These are phyloP conservation scores for Adelognathus sp. DNA, from an alignment of 2,888 invertebrate species.

Conservation along the genomic window DNA sequence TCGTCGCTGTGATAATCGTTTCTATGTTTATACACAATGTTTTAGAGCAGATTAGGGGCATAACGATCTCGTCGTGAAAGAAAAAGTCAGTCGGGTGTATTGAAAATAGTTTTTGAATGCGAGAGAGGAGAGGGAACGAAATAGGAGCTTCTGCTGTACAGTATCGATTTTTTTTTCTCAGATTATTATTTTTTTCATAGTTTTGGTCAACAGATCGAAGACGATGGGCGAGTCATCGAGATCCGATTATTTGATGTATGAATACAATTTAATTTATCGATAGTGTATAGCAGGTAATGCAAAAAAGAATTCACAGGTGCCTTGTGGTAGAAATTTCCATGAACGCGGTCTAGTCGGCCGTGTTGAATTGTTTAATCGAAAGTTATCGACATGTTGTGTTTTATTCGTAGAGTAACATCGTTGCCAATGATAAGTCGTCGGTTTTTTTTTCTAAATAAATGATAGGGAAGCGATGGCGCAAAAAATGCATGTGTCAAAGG, in stretches of 20 bases:
- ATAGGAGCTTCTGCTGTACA: neutral
- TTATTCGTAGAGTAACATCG: conserved; percentile 47
- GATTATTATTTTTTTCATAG: neutral
- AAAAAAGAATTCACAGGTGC: conserved; percentile 58
- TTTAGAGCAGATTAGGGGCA: conserved; percentile 18
- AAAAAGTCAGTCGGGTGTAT: conserved; percentile 3
- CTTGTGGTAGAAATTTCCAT: conserved; percentile 43
- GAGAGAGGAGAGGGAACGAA: neutral
- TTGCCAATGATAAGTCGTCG: conserved; percentile 48
- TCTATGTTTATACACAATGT: conserved; percentile 50
- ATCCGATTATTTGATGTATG: neutral
- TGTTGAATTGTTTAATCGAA: neutral
- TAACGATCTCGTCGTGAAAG: neutral
- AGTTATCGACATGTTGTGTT: conserved; percentile 35
- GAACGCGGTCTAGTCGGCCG: conserved; percentile 13
- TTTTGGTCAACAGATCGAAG: neutral
- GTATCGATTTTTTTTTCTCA: neutral
- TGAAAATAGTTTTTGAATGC: neutral
- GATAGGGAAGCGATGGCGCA: conserved; percentile 7
- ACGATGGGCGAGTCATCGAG: neutral
- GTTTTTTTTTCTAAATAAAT: neutral
- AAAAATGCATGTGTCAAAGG: neutral
- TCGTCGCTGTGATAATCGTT: conserved; percentile 65
- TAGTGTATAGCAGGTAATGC: neutral
- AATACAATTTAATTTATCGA: neutral